A percentile compares a stretch with the other conserved stretches of the same genome.
Conservation (phyloP, 2,888 invertebrate species). For the Thalpophila matura region DNA sequence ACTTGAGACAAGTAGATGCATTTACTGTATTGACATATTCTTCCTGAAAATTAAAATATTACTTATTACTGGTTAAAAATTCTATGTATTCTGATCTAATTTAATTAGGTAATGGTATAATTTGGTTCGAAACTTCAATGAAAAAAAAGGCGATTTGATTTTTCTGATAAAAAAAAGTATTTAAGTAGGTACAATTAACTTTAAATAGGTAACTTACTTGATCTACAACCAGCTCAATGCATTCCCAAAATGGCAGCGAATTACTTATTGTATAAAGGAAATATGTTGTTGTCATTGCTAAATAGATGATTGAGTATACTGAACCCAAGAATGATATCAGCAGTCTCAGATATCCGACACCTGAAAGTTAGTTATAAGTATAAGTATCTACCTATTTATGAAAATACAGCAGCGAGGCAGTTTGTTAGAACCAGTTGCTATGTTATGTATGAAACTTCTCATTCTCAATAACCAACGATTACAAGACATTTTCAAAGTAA, state of each 20-base stretch:
- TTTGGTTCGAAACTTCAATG: no score
- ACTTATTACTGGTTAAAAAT: neutral
- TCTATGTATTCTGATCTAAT: no score
- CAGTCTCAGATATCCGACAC: slow-evolving; percentile 91
- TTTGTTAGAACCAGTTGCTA: no score
- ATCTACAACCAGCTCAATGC: slow-evolving; percentile 79
- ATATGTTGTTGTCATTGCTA: slow-evolving; percentile 89
- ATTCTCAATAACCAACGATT: slow-evolving; percentile 6
- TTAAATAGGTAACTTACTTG: slow-evolving; percentile 86
- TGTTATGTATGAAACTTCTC: no score
- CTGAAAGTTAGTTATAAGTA: slow-evolving; percentile 79
- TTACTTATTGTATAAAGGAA: slow-evolving; percentile 90
- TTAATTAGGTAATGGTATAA: no score
- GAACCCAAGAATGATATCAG: slow-evolving; percentile 88
- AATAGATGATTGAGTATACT: slow-evolving; percentile 91
- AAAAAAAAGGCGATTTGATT: no score
- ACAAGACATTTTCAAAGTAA: slow-evolving; percentile 10
- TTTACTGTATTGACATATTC: slow-evolving; percentile 59
- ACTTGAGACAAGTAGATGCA: slow-evolving; percentile 73
- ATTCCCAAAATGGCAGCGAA: slow-evolving; percentile 90
- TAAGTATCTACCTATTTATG: no score
- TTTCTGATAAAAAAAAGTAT: no score
- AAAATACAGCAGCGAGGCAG: no score
- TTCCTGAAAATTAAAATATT: slow-evolving; percentile 61
- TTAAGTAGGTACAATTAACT: no score